Evolutionary conservation across 2,888 invertebrate genomes (phyloP).

Genomic region (Zygothrica quintamaculata): DNA sequence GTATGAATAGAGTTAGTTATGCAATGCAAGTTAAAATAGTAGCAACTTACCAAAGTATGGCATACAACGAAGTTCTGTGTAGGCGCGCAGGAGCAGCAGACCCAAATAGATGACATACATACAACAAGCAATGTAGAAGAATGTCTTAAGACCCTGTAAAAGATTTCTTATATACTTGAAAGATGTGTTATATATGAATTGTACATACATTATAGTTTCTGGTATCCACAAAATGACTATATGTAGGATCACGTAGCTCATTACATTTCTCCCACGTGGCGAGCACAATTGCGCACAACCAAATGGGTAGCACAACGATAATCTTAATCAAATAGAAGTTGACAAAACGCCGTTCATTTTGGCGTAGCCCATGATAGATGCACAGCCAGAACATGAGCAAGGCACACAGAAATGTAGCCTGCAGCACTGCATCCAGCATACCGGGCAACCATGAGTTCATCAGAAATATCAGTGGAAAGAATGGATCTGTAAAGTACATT

Average conservation of each 20-base stretch:
- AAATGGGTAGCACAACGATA: slow-evolving; percentile 93
- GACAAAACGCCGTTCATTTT: slow-evolving; percentile 94
- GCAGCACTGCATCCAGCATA: slow-evolving; percentile 95
- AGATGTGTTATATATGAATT: neutral
- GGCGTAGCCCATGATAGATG: slow-evolving; percentile 96
- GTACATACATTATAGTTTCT: slow-evolving; percentile 91
- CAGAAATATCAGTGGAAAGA: slow-evolving; percentile 95
- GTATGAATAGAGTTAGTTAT: neutral
- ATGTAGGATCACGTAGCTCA: slow-evolving; percentile 95
- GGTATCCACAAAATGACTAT: slow-evolving; percentile 94
- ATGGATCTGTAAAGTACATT: slow-evolving; percentile 89
- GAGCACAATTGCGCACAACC: slow-evolving; percentile 93
- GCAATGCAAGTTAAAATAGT: neutral
- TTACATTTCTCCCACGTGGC: slow-evolving; percentile 96
- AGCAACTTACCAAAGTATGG: slow-evolving; percentile 95
- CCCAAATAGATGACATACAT: slow-evolving; percentile 94
- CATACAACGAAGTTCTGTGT: slow-evolving; percentile 97
- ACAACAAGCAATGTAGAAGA: slow-evolving; percentile 93
- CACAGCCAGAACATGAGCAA: slow-evolving; percentile 97
- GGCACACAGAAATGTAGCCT: slow-evolving; percentile 94
- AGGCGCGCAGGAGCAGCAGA: slow-evolving; percentile 93
- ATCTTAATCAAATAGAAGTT: slow-evolving; percentile 97
- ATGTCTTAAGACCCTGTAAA: slow-evolving; percentile 92
- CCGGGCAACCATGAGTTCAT: slow-evolving; percentile 95
- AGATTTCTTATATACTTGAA: too few species aligned